A percentile compares a stretch with the other conserved stretches of the same genome.
Conservation (phyloP, 1,140 invertebrate species). For the Ceratina australensis region DNA sequence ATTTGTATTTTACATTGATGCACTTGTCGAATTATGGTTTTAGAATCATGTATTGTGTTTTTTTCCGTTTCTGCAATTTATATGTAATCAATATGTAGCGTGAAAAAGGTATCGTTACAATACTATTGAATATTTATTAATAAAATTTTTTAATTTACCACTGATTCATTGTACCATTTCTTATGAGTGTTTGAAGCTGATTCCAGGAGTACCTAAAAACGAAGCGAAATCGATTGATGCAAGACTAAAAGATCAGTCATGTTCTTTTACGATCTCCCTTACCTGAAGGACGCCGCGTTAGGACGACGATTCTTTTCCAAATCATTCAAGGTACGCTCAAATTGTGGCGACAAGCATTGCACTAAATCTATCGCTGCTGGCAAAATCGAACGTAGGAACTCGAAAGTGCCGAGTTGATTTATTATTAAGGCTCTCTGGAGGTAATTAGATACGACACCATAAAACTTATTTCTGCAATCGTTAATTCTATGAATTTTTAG, state of each 20-base stretch:
- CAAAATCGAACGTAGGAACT: slow-evolving; percentile 63
- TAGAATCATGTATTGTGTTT: slow-evolving; percentile 26
- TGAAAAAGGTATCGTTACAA: slow-evolving; percentile 36
- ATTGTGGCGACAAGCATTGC: slow-evolving; percentile 51
- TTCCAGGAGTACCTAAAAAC: slow-evolving; percentile 63
- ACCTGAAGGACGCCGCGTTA: slow-evolving; percentile 71
- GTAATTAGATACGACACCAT: slow-evolving; percentile 45
- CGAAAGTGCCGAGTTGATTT: slow-evolving; percentile 65
- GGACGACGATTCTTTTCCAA: slow-evolving; percentile 61
- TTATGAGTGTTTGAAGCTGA: slow-evolving; percentile 50
- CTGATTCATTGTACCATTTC: slow-evolving; percentile 26
- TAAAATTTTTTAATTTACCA: slow-evolving; percentile 51
- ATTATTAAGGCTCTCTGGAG: slow-evolving; percentile 59
- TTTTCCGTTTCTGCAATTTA: slow-evolving; percentile 27
- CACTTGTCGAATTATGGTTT: slow-evolving; percentile 32
- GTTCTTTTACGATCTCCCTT: slow-evolving; percentile 36
- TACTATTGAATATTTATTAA: slow-evolving; percentile 46
- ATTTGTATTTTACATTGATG: slow-evolving; percentile 37
- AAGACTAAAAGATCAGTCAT: background rate
- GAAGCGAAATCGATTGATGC: slow-evolving; percentile 13
- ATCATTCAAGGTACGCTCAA: slow-evolving; percentile 64
- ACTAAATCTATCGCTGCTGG: slow-evolving; percentile 59
- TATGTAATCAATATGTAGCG: slow-evolving; percentile 22
- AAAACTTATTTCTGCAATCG: slow-evolving; percentile 68
- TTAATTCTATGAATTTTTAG: slow-evolving; percentile 24